Conservation (phyloP, 2,888 invertebrate species). For the Eretmocerus hayati region DNA sequence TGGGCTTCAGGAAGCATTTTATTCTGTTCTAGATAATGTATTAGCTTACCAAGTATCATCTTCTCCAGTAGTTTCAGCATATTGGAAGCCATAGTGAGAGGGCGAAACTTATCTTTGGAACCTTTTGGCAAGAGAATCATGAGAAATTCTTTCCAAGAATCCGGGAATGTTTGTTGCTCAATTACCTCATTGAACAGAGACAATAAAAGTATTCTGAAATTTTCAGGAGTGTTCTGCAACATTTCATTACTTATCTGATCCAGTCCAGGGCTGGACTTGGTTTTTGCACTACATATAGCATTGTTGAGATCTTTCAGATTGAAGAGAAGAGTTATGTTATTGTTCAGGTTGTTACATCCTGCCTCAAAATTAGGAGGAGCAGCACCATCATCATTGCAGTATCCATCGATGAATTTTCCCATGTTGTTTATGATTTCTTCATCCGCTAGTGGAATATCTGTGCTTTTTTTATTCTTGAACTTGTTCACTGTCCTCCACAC, state of each 20-base stretch:
- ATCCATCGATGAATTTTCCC: background rate
- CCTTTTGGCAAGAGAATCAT: background rate
- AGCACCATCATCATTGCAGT: too few relatives aligned
- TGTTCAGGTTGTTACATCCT: background rate
- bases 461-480: too few relatives aligned
- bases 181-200: background rate
- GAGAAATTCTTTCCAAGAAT: background rate
- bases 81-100: background rate
- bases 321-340: background rate
- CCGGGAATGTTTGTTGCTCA: background rate
- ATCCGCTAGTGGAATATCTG: background rate
- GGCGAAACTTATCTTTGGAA: background rate
- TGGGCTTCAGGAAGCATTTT: background rate
- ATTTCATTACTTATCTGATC: slow-evolving; percentile 3
- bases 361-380: background rate
- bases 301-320: background rate
- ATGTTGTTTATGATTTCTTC: background rate
- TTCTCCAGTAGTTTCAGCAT: background rate
- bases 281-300: background rate
- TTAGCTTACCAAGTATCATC: background rate
- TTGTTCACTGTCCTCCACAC: background rate
- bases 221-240: background rate
- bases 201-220: background rate
- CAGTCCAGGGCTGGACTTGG: background rate
- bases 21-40: background rate